phyloP scores from a whole-genome alignment of 1,140 invertebrate genomes.

The Drosophila erecta region DNA sequence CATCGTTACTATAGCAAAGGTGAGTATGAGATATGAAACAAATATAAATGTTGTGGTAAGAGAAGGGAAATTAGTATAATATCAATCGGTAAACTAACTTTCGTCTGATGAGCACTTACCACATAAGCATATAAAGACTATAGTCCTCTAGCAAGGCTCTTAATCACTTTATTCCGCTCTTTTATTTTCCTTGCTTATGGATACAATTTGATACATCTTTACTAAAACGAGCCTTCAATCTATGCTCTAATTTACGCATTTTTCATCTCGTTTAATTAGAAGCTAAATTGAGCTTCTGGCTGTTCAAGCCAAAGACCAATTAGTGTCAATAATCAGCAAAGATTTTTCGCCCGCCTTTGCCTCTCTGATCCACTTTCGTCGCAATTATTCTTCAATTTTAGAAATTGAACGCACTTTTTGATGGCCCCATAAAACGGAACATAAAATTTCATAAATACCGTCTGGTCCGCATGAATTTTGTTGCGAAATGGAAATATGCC shows the following conservation, averaged over 20 bases:
- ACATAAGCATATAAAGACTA: neutral
- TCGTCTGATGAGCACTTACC: conserved; percentile 1
- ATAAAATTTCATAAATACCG: conserved; percentile 68
- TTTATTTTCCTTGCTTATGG: neutral
- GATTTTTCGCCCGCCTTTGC: conserved; percentile 37
- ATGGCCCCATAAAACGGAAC: conserved; percentile 57
- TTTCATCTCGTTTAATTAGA: conserved; percentile 36
- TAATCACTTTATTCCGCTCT: neutral
- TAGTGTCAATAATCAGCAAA: conserved; percentile 63
- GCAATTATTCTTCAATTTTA: conserved; percentile 75
- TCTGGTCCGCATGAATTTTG: conserved; percentile 12
- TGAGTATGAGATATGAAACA: conserved; percentile 30
- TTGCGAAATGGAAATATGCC: conserved; percentile 61
- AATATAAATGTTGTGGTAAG: neutral
- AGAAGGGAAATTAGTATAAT: neutral
- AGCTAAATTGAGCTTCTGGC: conserved; percentile 35
- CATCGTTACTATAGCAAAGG: conserved; percentile 57
- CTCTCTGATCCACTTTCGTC: conserved; percentile 17
- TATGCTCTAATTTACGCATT: conserved; percentile 14
- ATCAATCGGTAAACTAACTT: neutral
- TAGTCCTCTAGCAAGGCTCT: neutral
- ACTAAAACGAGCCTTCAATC: neutral
- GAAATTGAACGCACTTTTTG: conserved; percentile 69
- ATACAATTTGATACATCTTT: too few species aligned
- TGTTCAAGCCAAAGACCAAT: conserved; percentile 49